Percentiles rank a stretch among this genome's conserved stretches.
These are phyloP conservation scores for Trypoxylon attenuatum DNA, from an alignment of 2,888 invertebrate genomes.

Conservation along the genomic window DNA sequence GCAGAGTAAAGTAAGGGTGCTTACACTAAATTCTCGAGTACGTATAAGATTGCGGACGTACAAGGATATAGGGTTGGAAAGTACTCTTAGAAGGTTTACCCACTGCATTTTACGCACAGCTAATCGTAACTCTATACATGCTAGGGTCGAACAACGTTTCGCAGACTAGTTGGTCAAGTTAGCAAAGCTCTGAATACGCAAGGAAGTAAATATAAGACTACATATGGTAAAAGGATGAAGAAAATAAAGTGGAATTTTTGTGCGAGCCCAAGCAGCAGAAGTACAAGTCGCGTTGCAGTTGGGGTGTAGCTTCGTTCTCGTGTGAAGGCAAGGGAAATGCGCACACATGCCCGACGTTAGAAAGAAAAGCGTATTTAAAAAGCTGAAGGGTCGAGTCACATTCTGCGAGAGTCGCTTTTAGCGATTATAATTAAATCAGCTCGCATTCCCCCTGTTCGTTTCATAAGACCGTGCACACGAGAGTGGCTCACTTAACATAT, in stretches of 20 bases:
- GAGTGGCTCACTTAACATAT: constrained; percentile 7
- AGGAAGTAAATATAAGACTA: too few relatives aligned
- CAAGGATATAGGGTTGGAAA: constrained; percentile 41
- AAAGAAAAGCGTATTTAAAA: not conserved
- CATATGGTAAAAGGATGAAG: too few relatives aligned
- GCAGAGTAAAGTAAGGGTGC: constrained; percentile 1
- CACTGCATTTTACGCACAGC: not conserved
- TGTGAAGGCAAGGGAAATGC: not conserved
- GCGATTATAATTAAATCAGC: constrained; percentile 28
- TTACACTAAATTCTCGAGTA: constrained; percentile 29
- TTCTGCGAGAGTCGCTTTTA: constrained; percentile 12
- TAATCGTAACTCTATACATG: not conserved
- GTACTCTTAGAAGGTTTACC: not conserved
- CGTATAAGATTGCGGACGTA: constrained; percentile 42
- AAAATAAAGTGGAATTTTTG: too few relatives aligned
- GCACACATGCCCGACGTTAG: not conserved
- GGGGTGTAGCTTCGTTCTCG: too few relatives aligned
- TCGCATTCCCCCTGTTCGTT: constrained; percentile 27
- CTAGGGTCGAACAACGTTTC: too few relatives aligned
- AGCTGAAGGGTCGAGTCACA: constrained; percentile 8
- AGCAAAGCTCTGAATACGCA: too few relatives aligned
- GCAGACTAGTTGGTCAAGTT: too few relatives aligned
- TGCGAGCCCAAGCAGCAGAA: too few relatives aligned
- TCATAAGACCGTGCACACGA: constrained; percentile 9
- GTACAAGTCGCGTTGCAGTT: too few relatives aligned